Evolutionary conservation across 1,140 invertebrate species (phyloP), one percentile per base, ranked within the genome.

Genomic region (Melitaea cinxia): DNA sequence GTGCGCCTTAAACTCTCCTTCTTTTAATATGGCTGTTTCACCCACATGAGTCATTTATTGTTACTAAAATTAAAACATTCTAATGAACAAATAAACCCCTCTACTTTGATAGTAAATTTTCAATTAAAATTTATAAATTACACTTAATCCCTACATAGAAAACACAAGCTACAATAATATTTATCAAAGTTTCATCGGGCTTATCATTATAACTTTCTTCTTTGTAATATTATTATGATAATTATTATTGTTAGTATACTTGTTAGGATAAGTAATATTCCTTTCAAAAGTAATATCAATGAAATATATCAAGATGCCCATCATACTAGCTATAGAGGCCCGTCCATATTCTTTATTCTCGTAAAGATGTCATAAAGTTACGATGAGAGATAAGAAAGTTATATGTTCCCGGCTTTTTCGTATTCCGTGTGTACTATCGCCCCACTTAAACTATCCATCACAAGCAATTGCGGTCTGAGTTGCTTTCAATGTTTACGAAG

Each of bases 341-440:
- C 42, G 19, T 21, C 30, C 47, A 33, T 24, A 60, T 33, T 60
- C 49, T 60, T 37, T 59, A 59, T 52, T 26, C 30, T 47, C 58
- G 28, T 60, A 60, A 60, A 60, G 58, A 60, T 49, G 47, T 60
- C 58, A 60, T 60, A 60, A 60, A 60, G 58, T 60, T 60, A 14
- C 42, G 58, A 53, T 33, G 50, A 9, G 7, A 35, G 28, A 60
- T 60, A 60, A 52, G 58, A 60, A 60, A 39, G 26, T 42, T 42
- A 42, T 57, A 59, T 23, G 33, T 54, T 17, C 49, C 2, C 21
- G 49, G 33, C 12, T 15, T 15, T 15, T 54, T 54, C 49, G 57
- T 60, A 60, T 60, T 54, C 50, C 35, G 14, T 52, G 49, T 33
- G 59, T 54, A 17, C 24, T 21, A 53, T 53, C 59, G 53, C 12